Conservation (phyloP, 2,888 invertebrate species). For the Drosophila cognata region DNA sequence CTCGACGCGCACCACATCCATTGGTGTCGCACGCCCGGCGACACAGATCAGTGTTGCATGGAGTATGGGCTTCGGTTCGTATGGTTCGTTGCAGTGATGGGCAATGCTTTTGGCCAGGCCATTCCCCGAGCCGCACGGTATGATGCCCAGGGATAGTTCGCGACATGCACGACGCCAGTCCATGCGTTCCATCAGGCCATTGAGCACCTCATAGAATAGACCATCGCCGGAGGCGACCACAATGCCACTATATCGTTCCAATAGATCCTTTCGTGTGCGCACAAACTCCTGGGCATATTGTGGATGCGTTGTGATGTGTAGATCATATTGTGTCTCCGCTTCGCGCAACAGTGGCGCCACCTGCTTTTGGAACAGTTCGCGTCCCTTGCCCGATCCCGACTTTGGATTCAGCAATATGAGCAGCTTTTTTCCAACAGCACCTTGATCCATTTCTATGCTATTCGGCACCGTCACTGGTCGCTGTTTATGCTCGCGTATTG, state of each 20-base stretch:
- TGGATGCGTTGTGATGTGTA: slow-evolving; percentile 94
- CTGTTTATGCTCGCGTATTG: slow-evolving; percentile 89
- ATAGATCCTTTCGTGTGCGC: slow-evolving; percentile 88
- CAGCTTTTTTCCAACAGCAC: slow-evolving; percentile 81
- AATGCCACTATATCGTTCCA: slow-evolving; percentile 86
- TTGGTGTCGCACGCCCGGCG: slow-evolving; percentile 89
- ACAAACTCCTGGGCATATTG: slow-evolving; percentile 94
- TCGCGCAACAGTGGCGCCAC: slow-evolving; percentile 94
- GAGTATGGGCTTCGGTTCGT: slow-evolving; percentile 91
- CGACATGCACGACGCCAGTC: slow-evolving; percentile 93
- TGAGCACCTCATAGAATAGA: slow-evolving; percentile 92
- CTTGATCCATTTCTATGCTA: not conserved
- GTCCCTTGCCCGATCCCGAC: slow-evolving; percentile 96
- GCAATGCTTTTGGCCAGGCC: slow-evolving; percentile 95
- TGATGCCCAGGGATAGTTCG: slow-evolving; percentile 93
- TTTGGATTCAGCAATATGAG: slow-evolving; percentile 96
- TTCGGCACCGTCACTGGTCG: slow-evolving; percentile 9
- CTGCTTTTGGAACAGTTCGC: slow-evolving; percentile 93
- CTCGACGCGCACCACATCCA: slow-evolving; percentile 96
- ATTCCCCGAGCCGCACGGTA: slow-evolving; percentile 99
- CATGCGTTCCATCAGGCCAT: slow-evolving; percentile 95
- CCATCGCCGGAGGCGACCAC: slow-evolving; percentile 93
- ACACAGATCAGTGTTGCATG: slow-evolving; percentile 92
- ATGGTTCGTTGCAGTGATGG: slow-evolving; percentile 92
- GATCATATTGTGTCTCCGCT: slow-evolving; percentile 93